A percentile compares a stretch with the other conserved stretches of the same genome.
These are phyloP conservation scores for Blastomussa wellsi DNA, from an alignment of 92 coral and sea anemone species.

Conservation along the genomic window DNA sequence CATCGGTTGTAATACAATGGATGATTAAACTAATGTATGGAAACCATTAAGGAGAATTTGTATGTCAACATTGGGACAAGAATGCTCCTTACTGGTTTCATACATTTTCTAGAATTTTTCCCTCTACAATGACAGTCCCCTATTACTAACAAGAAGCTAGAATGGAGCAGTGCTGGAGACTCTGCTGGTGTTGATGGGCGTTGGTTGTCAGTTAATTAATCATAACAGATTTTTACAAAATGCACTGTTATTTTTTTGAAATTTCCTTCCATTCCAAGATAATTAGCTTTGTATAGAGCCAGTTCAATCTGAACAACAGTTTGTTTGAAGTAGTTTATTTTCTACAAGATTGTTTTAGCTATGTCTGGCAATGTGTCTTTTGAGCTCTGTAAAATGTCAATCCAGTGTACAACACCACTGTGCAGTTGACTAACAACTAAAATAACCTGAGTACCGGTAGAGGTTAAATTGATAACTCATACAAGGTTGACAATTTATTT, in stretches of 20 bases:
- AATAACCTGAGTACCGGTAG: neutral
- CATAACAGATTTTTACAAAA: slow-evolving; percentile 6
- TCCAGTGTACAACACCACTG: slow-evolving; percentile 9
- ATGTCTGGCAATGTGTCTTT: neutral
- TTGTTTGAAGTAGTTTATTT: neutral
- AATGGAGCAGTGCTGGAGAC: neutral
- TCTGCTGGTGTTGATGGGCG: neutral
- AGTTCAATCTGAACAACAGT: neutral
- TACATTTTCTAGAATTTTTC: neutral
- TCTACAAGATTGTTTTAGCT: slow-evolving; percentile 3
- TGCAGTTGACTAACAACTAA: slow-evolving; percentile 7
- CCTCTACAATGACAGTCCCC: neutral
- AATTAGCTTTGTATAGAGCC: neutral
- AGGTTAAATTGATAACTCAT: neutral
- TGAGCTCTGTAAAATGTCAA: neutral
- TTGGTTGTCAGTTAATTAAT: neutral
- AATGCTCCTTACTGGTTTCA: neutral
- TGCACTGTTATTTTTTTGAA: slow-evolving; percentile 1
- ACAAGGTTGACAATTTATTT: neutral
- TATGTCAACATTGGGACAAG: neutral
- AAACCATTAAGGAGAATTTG: neutral
- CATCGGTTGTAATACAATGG: no score
- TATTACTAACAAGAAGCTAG: neutral
- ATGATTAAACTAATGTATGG: neutral
- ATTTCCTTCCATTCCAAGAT: neutral